These are phyloP conservation scores for Hemibagrus wyckioides DNA, from an alignment of 2,113 vertebrate genomes.

Conservation along the genomic window DNA sequence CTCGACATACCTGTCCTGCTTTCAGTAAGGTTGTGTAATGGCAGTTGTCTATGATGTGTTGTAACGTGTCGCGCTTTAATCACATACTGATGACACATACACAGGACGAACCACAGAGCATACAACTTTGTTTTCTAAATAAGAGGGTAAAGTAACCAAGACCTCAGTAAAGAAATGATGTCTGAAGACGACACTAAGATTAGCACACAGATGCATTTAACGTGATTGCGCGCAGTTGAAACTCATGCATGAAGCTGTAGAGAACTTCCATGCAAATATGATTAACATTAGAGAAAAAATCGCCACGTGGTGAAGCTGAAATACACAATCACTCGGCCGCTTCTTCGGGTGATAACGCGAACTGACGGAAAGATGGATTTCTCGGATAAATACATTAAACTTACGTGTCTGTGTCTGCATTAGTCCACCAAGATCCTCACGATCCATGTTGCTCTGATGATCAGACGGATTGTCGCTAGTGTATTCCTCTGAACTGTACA, in stretches of 20 bases:
- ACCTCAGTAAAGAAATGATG: neutral
- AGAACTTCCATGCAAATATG: neutral
- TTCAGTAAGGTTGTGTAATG: neutral
- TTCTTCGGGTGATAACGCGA: too few relatives aligned
- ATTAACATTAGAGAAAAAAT: neutral
- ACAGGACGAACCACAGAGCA: neutral
- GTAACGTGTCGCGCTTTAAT: neutral
- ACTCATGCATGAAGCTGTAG: neutral
- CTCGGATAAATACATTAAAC: too few relatives aligned
- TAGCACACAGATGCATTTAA: neutral
- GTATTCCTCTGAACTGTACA: constrained; percentile 58
- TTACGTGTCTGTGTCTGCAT: constrained; percentile 65
- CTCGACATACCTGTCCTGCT: neutral
- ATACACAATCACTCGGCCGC: neutral
- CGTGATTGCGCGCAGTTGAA: neutral
- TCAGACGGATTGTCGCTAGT: constrained; percentile 55
- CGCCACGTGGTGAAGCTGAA: neutral
- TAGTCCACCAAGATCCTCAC: constrained; percentile 51
- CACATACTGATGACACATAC: neutral
- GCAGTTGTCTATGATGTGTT: neutral
- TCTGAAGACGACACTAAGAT: neutral
- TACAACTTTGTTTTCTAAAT: neutral
- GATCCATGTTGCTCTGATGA: constrained; percentile 67
- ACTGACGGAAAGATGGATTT: neutral
- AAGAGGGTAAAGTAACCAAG: neutral